These are phyloP conservation scores for Falco peregrinus DNA, from an alignment of 2,797 vertebrate species.

Conservation along the genomic window DNA sequence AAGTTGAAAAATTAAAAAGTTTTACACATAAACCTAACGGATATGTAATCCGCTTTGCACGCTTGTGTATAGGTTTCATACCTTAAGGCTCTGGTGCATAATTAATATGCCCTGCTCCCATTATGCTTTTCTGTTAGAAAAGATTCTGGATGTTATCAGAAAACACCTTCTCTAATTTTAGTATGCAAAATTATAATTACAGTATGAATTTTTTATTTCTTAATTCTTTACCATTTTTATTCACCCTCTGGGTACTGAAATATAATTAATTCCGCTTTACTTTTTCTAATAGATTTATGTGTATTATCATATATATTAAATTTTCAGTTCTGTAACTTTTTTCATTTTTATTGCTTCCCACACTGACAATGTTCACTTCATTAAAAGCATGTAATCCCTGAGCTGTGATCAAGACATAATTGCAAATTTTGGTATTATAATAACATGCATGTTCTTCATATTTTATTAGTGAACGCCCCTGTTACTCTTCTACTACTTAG, in stretches of 20 bases:
- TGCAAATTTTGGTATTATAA: constrained; percentile 60
- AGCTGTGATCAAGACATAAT: constrained; percentile 65
- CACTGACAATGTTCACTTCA: constrained; percentile 63
- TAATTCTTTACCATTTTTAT: constrained; percentile 70
- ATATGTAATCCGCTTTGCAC: constrained; percentile 32
- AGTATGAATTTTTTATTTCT: constrained; percentile 76
- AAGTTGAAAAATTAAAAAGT: constrained; percentile 21
- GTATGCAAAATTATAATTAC: constrained; percentile 72
- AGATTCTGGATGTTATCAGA: constrained; percentile 46
- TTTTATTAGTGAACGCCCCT: not conserved
- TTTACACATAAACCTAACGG: not conserved
- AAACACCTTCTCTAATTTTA: constrained; percentile 61
- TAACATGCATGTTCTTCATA: not conserved
- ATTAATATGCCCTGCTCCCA: constrained; percentile 17
- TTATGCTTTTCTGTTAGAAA: not conserved
- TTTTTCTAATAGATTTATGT: constrained; percentile 74
- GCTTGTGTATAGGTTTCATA: not conserved
- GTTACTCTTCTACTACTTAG: not conserved
- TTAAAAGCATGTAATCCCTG: constrained; percentile 74
- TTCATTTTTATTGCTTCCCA: constrained; percentile 70
- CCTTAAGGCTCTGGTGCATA: not conserved
- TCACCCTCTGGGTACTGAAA: constrained; percentile 59
- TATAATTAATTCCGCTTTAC: constrained; percentile 76
- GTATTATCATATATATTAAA: constrained; percentile 84
- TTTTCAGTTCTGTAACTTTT: constrained; percentile 70